Evolutionary conservation across 2,113 vertebrate species (phyloP), one percentile per base, ranked within the genome.

Genomic region (Trochalopteron elliotii): DNA sequence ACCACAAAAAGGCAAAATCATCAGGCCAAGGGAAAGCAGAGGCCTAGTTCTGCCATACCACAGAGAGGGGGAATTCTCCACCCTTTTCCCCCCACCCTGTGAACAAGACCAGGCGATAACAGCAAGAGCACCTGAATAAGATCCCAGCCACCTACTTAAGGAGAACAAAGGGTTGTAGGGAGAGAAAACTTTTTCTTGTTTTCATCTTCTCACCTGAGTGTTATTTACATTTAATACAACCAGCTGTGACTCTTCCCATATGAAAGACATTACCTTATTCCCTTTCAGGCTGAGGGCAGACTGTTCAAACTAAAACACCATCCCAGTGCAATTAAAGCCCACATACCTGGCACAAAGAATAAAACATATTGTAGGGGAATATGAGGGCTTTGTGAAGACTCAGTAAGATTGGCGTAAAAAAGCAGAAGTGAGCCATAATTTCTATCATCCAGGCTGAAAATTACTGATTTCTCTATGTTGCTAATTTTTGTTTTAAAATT

Each of bases 161-260:
- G 9, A 71, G 30, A 90, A 63, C 10, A 42, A 39, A 3, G 2
- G 8, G 4, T 1, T 2, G 0, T 9, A 2, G 16, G 10, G 11
- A 42, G 6, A 67, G 1, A 35, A 71, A 53, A 57, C 4, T 3
- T 61, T 75, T 31, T 45, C 42, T 67, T 50, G 7, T 49, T 52
- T 55, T 77, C 5, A 11, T 55, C 23, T 57, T 70, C 37, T 61
- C 39, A 64, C 12, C 17, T 69, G n/a, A 47, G 11, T 25, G 30
- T 39, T 89, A 52, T 78, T 75, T 85, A 35, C 49, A 42, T 55
- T 78, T 81, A 50, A 53, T 22, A 23, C 9, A 37, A 68, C 53
- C 53, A 85, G 56, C 52, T 79, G 55, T 72, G 59, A 49, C 17
- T 84, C 70, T 83, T 76, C 28, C 61, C n/a, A 37, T n/a, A 57